These are phyloP conservation scores for Nomada goodeniana DNA, from an alignment of 2,888 invertebrate genomes.

Conservation along the genomic window DNA sequence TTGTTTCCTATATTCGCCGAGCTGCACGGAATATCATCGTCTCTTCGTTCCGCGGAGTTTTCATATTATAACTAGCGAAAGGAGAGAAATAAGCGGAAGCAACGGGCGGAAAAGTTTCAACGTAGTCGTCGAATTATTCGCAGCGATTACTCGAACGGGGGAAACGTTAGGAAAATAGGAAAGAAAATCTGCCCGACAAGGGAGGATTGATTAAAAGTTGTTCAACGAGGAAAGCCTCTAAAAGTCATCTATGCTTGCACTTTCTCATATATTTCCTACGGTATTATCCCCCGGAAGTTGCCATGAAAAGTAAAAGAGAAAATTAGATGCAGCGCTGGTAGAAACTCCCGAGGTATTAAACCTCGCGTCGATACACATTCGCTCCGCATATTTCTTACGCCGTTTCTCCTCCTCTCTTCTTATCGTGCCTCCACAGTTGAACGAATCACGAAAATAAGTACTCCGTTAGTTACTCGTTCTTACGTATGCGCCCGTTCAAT, in stretches of 20 bases:
- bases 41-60: too few relatives aligned
- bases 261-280: conserved; percentile 7
- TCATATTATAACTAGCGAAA: too few relatives aligned
- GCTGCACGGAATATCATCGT: too few relatives aligned
- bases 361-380: conserved; percentile 2
- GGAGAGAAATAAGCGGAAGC: too few relatives aligned
- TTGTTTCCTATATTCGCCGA: too few relatives aligned
- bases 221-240: not conserved
- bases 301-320: not conserved
- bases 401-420: not conserved
- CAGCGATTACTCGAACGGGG: not conserved
- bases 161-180: not conserved
- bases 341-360: conserved; percentile 8
- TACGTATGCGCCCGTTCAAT: too few relatives aligned
- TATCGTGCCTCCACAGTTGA: not conserved
- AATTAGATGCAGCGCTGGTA: not conserved
- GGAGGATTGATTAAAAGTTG: conserved; percentile 30
- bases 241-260: conserved; percentile 1
- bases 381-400: not conserved
- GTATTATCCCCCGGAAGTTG: conserved; percentile 22
- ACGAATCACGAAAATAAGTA: not conserved
- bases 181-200: not conserved
- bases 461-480: not conserved
- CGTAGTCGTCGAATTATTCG: not conserved
- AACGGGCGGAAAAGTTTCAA: too few relatives aligned